Percentiles rank a stretch among this genome's conserved stretches.
phyloP scores from a whole-genome alignment of 2,113 vertebrate genomes.

The Dryoscopus gambensis region DNA sequence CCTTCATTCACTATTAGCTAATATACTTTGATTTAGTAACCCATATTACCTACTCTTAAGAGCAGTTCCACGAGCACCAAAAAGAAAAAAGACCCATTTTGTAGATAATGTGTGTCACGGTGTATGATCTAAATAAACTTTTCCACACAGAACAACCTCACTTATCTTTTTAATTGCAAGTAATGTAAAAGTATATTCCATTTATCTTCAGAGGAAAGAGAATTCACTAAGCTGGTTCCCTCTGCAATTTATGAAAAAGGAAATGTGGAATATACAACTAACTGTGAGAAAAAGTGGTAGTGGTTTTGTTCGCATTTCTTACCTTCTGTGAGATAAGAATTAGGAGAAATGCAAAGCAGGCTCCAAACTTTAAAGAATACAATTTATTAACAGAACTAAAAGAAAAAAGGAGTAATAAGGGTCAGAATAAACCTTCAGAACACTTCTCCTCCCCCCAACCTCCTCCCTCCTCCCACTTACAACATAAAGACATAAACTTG shows the following conservation, averaged over 20 bases:
- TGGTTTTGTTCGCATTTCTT: too few species aligned
- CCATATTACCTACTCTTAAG: background rate
- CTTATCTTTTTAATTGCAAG: slow-evolving; percentile 24
- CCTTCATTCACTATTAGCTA: background rate
- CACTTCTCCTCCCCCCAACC: too few species aligned
- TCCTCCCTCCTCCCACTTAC: too few species aligned
- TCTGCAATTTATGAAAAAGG: background rate
- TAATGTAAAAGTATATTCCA: background rate
- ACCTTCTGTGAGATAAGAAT: too few species aligned
- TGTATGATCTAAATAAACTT: background rate
- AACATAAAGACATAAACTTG: too few species aligned
- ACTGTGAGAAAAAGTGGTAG: background rate
- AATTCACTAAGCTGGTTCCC: background rate
- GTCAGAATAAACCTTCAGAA: too few species aligned
- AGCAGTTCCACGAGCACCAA: background rate
- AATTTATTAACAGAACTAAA: too few species aligned
- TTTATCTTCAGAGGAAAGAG: background rate
- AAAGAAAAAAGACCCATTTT: background rate
- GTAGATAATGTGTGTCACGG: background rate
- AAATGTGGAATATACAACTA: background rate
- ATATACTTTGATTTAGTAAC: background rate
- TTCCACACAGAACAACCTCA: background rate
- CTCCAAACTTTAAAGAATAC: too few species aligned
- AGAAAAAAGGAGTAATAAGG: too few species aligned
- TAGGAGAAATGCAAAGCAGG: too few species aligned